Evolutionary conservation across 2,797 vertebrate species (phyloP), one percentile per base, ranked within the genome.

Genomic region (Borostomias antarcticus): DNA sequence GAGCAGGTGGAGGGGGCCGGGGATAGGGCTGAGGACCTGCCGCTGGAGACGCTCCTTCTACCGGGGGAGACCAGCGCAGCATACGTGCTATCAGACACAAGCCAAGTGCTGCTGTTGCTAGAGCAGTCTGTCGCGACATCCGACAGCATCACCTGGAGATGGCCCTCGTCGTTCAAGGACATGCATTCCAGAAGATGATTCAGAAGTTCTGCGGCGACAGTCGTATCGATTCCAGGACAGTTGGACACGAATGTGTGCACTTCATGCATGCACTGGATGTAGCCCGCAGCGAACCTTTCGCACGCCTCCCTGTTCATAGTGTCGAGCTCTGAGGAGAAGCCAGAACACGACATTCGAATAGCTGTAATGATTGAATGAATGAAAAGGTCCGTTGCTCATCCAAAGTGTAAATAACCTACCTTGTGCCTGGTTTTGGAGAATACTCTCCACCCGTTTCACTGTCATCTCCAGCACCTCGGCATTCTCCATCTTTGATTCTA

Each of bases 221-320:
- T 86, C 0, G 94, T 85, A 1, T 98, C 95, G 21, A 98, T 95
- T 28, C 95, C 94, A 0, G 95, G 94, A 72, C 95, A 98, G 75
- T 84, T 93, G 83, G 95, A 98, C 79, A 98, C 95, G 62, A 98
- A 98, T 73, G 92, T 98, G 86, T 98, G 97, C 66, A 98, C 97
- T 84, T 98, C 96, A 28, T 98, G 97, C 96, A 98, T 98, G 87
- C 97, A 98, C 86, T 97, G 96, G 89, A 98, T 97, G 89, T 98
- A 98, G 11, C 97, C 97, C 1, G 97, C 96, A 0, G 96, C 94
- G 64, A 98, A 98, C 59, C 96, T 90, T 86, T 98, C 97, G 2
- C 93, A 98, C 45, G 95, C 95, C 58, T 96, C 95, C 0, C 80
- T 88, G 72, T 91, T 94, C 74, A 88, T 72, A 13, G 89, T 79